phyloP scores from a whole-genome alignment of 2,797 vertebrate genomes.

The Clangula hyemalis region DNA sequence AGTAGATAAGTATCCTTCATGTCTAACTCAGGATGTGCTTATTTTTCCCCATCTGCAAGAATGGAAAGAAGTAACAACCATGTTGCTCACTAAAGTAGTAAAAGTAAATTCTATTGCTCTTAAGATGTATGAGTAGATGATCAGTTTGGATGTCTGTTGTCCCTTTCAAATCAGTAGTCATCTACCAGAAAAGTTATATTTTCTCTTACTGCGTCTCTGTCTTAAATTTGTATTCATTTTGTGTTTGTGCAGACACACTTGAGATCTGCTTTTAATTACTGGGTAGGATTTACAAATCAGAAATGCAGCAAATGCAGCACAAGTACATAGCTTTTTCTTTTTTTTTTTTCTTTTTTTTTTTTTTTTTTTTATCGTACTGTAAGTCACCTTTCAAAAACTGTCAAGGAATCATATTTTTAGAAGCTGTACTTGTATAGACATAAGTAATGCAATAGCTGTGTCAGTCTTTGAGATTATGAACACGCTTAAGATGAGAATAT shows the following conservation, averaged over 20 bases:
- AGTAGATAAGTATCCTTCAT: neutral
- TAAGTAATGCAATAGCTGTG: conserved; percentile 64
- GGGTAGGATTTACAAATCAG: conserved; percentile 47
- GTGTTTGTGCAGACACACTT: conserved; percentile 41
- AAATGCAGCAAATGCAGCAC: conserved; percentile 57
- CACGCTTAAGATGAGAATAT: conserved; percentile 42
- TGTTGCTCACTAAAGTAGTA: neutral
- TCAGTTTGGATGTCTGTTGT: neutral
- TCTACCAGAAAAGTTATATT: conserved; percentile 15
- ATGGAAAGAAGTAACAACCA: neutral
- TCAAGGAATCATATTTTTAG: conserved; percentile 72
- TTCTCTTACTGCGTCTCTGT: conserved; percentile 45
- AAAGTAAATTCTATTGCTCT: neutral
- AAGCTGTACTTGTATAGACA: conserved; percentile 57
- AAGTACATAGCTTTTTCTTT: neutral
- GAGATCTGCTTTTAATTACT: conserved; percentile 73
- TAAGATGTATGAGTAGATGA: neutral
- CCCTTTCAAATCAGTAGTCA: neutral
- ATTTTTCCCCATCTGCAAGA: neutral
- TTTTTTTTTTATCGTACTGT: neutral
- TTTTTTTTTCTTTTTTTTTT: neutral
- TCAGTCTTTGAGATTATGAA: conserved; percentile 61
- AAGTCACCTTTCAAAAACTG: conserved; percentile 70
- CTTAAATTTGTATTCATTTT: conserved; percentile 40
- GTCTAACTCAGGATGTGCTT: neutral